Evolutionary conservation across 1,140 invertebrate species (phyloP).

Genomic region (Magallana ariakensis): DNA sequence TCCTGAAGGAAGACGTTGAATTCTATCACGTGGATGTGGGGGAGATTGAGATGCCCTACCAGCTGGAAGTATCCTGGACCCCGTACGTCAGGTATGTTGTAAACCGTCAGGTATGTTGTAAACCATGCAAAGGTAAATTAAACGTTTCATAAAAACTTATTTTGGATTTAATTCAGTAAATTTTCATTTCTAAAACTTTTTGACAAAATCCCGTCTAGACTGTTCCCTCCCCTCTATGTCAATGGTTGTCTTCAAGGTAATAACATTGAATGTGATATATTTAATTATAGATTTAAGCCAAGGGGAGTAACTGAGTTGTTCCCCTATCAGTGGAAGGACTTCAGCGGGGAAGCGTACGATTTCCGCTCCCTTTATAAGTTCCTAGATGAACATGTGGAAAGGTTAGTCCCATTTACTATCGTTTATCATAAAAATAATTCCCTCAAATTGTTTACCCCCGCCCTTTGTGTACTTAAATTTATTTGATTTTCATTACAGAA

Average conservation of each 20-base stretch:
- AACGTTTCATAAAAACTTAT: too few species aligned
- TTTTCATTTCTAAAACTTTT: too few species aligned
- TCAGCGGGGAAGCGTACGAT: neutral
- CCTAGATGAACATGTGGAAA: constrained; percentile 7
- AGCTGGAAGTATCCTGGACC: neutral
- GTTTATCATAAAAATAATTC: neutral
- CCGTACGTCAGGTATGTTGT: neutral
- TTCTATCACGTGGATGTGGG: constrained; percentile 7
- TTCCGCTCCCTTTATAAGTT: neutral
- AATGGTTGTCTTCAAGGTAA: too few species aligned
- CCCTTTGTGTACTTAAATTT: neutral
- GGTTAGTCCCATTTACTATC: neutral
- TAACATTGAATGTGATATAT: neutral
- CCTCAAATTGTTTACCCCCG: too few species aligned
- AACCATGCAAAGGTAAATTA: too few species aligned
- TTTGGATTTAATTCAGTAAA: too few species aligned
- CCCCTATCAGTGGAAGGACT: constrained; percentile 1
- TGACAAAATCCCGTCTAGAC: too few species aligned
- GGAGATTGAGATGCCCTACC: neutral
- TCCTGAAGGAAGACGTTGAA: neutral
- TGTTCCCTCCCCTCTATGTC: too few species aligned
- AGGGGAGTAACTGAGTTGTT: constrained; percentile 1
- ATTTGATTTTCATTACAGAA: neutral
- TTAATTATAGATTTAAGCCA: neutral
- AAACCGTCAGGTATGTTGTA: too few species aligned